Evolutionary conservation across 2,113 vertebrate species (phyloP).

Genomic region (Mus musculus): DNA sequence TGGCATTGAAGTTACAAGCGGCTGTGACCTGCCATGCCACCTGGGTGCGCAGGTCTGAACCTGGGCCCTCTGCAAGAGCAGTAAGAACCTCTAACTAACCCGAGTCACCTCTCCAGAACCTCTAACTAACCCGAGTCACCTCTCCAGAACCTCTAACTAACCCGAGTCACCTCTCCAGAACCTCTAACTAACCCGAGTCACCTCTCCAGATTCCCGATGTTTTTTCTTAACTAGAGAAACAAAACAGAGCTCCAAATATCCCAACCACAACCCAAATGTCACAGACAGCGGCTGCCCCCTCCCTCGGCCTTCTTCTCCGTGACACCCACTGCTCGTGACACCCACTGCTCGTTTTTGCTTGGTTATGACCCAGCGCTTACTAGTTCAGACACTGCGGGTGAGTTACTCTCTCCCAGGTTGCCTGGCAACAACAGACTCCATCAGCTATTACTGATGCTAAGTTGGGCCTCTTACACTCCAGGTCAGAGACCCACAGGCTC

Average conservation of each 20-base stretch:
- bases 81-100: too few relatives aligned
- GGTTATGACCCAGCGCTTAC: background rate
- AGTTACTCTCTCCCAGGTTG: background rate
- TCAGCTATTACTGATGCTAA: background rate
- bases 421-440: background rate
- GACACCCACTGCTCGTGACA: background rate
- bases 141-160: background rate
- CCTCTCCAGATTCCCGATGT: background rate
- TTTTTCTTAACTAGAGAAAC: background rate
- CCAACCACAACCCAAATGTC: background rate
- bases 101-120: background rate
- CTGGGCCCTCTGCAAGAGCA: background rate
- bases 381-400: background rate
- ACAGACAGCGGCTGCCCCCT: fast-evolving
- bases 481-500: background rate
- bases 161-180: background rate
- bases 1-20: background rate
- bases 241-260: background rate
- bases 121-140: background rate
- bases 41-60: too few relatives aligned
- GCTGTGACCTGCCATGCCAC: background rate
- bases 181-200: background rate
- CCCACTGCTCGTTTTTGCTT: background rate
- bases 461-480: background rate
- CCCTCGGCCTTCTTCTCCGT: background rate